Percentiles rank a stretch among this genome's conserved stretches.
phyloP scores from a whole-genome alignment of 2,113 vertebrate genomes.

The Patagioenas fasciata region DNA sequence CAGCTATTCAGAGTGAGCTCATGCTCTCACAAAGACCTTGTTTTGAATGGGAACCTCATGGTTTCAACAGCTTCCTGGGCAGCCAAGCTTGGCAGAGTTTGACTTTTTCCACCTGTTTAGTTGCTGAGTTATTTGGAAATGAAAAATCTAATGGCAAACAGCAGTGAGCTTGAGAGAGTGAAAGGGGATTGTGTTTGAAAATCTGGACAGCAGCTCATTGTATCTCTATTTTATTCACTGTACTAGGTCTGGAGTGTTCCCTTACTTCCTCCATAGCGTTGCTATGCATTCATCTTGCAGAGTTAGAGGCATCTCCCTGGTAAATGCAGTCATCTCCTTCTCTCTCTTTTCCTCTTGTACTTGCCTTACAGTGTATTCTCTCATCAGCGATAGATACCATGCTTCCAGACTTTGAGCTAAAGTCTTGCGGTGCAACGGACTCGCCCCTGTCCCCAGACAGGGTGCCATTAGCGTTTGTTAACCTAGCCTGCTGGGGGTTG shows the following conservation, averaged over 20 bases:
- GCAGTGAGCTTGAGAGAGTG: background rate
- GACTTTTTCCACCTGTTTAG: slow-evolving; percentile 74
- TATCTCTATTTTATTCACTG: slow-evolving; percentile 3
- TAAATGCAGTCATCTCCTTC: background rate
- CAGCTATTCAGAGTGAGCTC: slow-evolving; percentile 64
- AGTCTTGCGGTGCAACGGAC: background rate
- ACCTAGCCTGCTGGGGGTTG: slow-evolving; percentile 50
- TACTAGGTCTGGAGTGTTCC: background rate
- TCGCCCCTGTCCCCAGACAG: background rate
- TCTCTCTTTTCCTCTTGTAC: background rate
- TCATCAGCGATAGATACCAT: background rate
- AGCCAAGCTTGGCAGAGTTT: slow-evolving; percentile 72
- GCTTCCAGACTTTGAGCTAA: background rate
- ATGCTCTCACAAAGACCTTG: slow-evolving; percentile 66
- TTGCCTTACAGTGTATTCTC: background rate
- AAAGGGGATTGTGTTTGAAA: slow-evolving; percentile 35
- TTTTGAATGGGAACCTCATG: slow-evolving; percentile 70
- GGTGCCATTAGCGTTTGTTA: slow-evolving; percentile 62
- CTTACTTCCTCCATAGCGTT: background rate
- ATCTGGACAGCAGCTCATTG: slow-evolving; percentile 16
- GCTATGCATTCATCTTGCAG: background rate
- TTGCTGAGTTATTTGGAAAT: slow-evolving; percentile 62
- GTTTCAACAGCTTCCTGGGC: slow-evolving; percentile 70
- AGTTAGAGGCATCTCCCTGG: background rate
- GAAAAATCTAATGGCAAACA: slow-evolving; percentile 59